Evolutionary conservation across 2,797 vertebrate species (phyloP), one percentile per base, ranked within the genome.

Genomic region (Lagocephalus sceleratus): DNA sequence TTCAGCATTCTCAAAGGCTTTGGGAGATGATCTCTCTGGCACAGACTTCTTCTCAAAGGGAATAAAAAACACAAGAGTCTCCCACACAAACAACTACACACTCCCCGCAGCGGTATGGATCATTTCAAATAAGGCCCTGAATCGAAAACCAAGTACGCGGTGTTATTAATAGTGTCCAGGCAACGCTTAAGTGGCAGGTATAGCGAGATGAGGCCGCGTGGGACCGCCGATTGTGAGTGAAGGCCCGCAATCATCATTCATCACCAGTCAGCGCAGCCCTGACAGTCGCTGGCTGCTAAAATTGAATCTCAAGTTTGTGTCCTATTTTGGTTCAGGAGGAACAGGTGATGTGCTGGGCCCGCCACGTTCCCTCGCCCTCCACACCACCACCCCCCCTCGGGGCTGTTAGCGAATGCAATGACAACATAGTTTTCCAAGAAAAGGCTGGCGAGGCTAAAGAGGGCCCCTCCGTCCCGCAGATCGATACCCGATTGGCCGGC

Each of bases 291-390:
- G 73, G 79, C 77, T 83, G 80, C 88, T 88, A 88, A 89, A 88
- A 89, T 80, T 86, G 85, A 88, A 89, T 88, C 85, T 88, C 81
- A 87, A 88, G 82, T 87, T n/a, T 80, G 81, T 83, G 85, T 80
- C 83, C 87, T 90, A 88, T 89, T 89, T 89, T 81, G 80, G 85
- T 75, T 69, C 68, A 81, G 85, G 80, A 89, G 86, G 79, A 89
- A 86, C 87, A 90, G 88, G 87, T 90, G 89, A 89, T 79, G 60
- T 61, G 54, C 71, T 78, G 74, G 75, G 80, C 76, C 68, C 35
- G 44, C 38, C 81, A 52, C n/a, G 71, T 69, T 72, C 76, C 42
- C 75, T 70, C 46, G 16, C 66, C 81, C 75, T 76, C 74, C 61
- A 63, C 67, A 70, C 61, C 66, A 46, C 73, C 81, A 35, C 32